These are phyloP conservation scores for Melierax canorus DNA, from an alignment of 2,113 vertebrate genomes.

Conservation along the genomic window DNA sequence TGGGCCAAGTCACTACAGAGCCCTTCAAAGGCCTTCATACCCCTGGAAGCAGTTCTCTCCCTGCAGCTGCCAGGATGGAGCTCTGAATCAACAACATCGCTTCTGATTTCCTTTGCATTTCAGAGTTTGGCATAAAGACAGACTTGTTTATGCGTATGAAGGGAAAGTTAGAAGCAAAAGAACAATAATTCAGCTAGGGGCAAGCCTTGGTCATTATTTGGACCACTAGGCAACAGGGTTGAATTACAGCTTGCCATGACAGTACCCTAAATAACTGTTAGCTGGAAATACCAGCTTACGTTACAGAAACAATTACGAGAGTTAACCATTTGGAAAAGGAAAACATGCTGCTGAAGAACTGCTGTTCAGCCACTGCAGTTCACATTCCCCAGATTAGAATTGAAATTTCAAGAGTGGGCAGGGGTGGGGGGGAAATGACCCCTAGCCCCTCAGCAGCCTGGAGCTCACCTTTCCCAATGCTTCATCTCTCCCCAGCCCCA, in stretches of 20 bases:
- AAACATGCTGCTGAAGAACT: not conserved
- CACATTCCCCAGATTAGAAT: not conserved
- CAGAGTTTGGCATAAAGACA: not conserved
- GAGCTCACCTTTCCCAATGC: not conserved
- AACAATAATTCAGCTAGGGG: not conserved
- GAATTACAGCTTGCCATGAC: not conserved
- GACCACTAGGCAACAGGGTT: not conserved
- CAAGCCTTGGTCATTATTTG: constrained; percentile 35
- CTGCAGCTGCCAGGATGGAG: not conserved
- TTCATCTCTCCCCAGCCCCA: constrained; percentile 7
- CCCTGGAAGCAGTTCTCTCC: not conserved
- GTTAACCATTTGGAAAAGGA: constrained; percentile 47
- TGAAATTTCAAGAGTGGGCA: not conserved
- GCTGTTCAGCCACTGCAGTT: not conserved
- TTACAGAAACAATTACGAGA: constrained; percentile 47
- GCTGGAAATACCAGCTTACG: constrained; percentile 25
- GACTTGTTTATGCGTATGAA: constrained; percentile 11
- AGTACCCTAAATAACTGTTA: constrained; percentile 48
- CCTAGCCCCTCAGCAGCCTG: not conserved
- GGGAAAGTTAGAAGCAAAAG: not conserved
- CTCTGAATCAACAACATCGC: not conserved
- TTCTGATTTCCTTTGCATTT: not conserved
- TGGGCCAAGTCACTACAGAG: not conserved
- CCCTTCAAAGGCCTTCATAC: not conserved
- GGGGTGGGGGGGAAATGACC: no score